These are phyloP conservation scores for Phalangium opilio DNA, from an alignment of 2,888 invertebrate genomes.

Conservation along the genomic window DNA sequence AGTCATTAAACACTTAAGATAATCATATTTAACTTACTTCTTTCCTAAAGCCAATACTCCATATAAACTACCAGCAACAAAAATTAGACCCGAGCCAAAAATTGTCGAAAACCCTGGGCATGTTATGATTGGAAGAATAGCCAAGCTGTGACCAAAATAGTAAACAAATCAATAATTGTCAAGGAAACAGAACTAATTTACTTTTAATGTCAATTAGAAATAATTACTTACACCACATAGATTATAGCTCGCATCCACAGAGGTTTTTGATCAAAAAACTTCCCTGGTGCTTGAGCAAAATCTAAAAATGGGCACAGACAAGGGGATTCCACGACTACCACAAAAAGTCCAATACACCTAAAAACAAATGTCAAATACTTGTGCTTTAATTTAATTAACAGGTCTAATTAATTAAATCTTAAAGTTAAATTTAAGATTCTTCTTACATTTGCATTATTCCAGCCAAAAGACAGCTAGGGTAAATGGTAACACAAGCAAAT, in stretches of 20 bases:
- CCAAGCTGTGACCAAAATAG: slow-evolving; percentile 42
- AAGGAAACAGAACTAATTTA: not conserved
- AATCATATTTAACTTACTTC: slow-evolving; percentile 77
- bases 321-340: slow-evolving; percentile 82
- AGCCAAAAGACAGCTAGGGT: slow-evolving; percentile 13
- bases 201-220: too few species aligned
- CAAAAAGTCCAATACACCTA: slow-evolving; percentile 57
- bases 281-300: slow-evolving; percentile 71
- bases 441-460: slow-evolving; percentile 17
- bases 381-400: not conserved
- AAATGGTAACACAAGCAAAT: slow-evolving; percentile 13
- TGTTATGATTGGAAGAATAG: slow-evolving; percentile 62
- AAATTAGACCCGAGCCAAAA: slow-evolving; percentile 75
- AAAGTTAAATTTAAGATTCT: slow-evolving; percentile 5
- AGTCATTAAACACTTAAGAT: too few species aligned
- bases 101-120: slow-evolving; percentile 57
- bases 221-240: slow-evolving; percentile 60
- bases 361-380: not conserved
- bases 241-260: slow-evolving; percentile 75
- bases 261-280: slow-evolving; percentile 61
- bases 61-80: slow-evolving; percentile 73
- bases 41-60: slow-evolving; percentile 89
- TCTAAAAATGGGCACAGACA: slow-evolving; percentile 95
- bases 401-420: not conserved
- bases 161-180: slow-evolving; percentile 19